Evolutionary conservation across 1,140 invertebrate species (phyloP).

Genomic region (Reticulitermes speratus): DNA sequence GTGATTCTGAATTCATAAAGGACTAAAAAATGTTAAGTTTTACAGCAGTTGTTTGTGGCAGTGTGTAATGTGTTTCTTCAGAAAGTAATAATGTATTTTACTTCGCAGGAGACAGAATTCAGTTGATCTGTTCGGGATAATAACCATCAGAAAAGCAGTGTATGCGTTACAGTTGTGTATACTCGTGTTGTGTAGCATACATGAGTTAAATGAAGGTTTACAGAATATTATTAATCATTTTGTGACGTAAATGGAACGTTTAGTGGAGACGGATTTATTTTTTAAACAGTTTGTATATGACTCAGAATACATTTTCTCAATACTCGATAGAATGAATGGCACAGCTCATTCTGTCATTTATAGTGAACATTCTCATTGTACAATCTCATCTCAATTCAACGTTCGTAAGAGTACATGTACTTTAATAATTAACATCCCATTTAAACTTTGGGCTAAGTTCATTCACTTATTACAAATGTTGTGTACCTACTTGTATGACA

Average conservation of each 20-base stretch:
- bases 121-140: neutral
- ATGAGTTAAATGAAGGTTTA: neutral
- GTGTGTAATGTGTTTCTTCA: too few species aligned
- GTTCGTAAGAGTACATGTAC: neutral
- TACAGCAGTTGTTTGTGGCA: too few species aligned
- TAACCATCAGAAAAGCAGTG: neutral
- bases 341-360: too few species aligned
- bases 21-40: too few species aligned
- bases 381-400: neutral
- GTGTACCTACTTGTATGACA: too few species aligned
- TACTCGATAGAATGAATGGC: too few species aligned
- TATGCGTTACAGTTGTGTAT: neutral
- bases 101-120: neutral
- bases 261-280: neutral
- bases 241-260: neutral
- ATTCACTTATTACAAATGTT: too few species aligned
- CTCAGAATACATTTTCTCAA: neutral
- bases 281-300: neutral
- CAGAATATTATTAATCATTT: neutral
- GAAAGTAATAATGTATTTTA: neutral
- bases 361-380: neutral
- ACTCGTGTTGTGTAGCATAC: neutral
- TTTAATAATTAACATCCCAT: neutral
- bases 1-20: too few species aligned
- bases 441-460: neutral